Percentiles rank a stretch among this genome's conserved stretches.
These are phyloP conservation scores for Danio aesculapii DNA, from an alignment of 2,797 vertebrate genomes.

Conservation along the genomic window DNA sequence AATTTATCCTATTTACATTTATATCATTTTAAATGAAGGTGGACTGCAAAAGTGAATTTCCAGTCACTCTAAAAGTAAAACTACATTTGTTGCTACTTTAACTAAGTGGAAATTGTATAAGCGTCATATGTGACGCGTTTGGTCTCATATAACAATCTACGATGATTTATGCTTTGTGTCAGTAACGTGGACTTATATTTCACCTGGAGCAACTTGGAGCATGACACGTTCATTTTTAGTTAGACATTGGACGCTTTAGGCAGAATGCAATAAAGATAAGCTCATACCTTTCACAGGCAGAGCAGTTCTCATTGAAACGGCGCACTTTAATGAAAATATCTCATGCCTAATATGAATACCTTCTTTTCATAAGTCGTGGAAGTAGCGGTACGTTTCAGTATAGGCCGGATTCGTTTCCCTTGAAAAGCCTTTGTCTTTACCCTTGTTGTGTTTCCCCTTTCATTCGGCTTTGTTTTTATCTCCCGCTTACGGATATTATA, in stretches of 20 bases:
- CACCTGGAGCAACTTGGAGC: background rate
- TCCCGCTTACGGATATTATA: constrained; percentile 36
- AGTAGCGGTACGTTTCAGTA: background rate
- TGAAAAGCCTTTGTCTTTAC: background rate
- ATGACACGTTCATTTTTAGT: constrained; percentile 11
- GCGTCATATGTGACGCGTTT: too few relatives aligned
- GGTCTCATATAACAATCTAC: background rate
- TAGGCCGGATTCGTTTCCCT: background rate
- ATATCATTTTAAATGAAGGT: too few relatives aligned
- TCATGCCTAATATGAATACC: background rate
- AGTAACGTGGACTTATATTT: background rate
- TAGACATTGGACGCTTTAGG: constrained; percentile 32
- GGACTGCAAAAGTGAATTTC: background rate
- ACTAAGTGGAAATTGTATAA: too few relatives aligned
- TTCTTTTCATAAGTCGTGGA: background rate
- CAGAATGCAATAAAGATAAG: constrained; percentile 23
- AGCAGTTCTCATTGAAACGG: background rate
- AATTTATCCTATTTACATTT: too few relatives aligned
- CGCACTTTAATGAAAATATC: background rate
- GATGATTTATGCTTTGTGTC: background rate
- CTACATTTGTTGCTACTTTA: background rate
- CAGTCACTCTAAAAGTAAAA: background rate
- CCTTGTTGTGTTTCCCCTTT: background rate
- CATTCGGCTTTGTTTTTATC: constrained; percentile 10
- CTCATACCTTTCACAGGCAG: background rate